A percentile compares a stretch with the other conserved stretches of the same genome.
Conservation (phyloP, 2,797 vertebrate species). For the Microhierax caerulescens region DNA sequence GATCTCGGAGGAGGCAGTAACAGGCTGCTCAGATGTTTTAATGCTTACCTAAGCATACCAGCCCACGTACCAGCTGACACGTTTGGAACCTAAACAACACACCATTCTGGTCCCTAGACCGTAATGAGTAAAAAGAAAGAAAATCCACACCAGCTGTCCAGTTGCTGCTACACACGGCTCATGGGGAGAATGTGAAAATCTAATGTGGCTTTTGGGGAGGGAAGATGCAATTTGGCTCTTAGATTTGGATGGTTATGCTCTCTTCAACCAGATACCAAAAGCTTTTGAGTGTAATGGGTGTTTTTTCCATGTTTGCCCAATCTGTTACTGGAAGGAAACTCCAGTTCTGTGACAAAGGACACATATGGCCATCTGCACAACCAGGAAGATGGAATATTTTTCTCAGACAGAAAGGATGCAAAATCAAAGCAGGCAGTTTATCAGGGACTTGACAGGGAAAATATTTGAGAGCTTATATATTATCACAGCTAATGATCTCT, state of each 20-base stretch:
- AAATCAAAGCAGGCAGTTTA: not conserved
- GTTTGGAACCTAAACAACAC: not conserved
- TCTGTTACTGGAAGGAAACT: not conserved
- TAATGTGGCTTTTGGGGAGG: not conserved
- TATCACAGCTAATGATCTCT: not conserved
- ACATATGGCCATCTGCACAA: not conserved
- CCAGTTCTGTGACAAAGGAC: not conserved
- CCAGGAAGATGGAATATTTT: not conserved
- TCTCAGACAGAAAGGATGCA: not conserved
- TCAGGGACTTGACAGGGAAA: not conserved
- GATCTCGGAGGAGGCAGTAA: not conserved
- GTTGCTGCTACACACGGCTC: not conserved
- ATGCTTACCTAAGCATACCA: not conserved
- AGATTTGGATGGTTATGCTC: not conserved
- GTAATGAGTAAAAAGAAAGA: not conserved
- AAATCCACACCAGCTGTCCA: not conserved
- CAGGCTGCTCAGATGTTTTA: not conserved
- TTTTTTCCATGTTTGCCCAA: not conserved
- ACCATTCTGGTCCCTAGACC: rapidly evolving
- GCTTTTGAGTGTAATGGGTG: not conserved
- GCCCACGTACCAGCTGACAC: not conserved
- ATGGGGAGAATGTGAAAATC: not conserved
- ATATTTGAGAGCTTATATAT: not conserved
- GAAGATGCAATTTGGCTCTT: not conserved
- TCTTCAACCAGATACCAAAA: not conserved